Evolutionary conservation across 2,113 vertebrate species (phyloP), one percentile per base, ranked within the genome.

Genomic region (Pica pica): DNA sequence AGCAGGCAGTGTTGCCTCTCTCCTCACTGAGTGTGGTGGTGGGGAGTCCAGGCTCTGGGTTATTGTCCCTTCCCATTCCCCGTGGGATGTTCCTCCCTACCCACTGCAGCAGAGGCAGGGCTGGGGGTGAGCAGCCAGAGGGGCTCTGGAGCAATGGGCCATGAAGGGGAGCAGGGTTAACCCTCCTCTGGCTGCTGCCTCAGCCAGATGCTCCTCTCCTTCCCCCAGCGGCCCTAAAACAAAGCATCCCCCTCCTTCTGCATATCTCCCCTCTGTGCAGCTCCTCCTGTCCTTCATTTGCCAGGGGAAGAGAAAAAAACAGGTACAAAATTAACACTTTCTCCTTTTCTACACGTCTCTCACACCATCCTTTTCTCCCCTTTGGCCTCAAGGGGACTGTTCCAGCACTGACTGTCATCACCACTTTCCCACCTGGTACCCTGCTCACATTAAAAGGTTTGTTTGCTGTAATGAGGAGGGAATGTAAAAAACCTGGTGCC

Each of bases 401-500:
- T 20, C 31, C 11, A 55, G 41, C 41, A 18, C 46, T 63, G 50
- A 5, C 9, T 52, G 67, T 31, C 11, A 24, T 37, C 33, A 37
- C 33, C 28, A 2, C 83, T 74, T 71, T 15, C 33, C 49, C 74
- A 65, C 50, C 79, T 75, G 42, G 6, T 68, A 31, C 60, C 3
- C 4, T 1, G 4, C 71, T 70, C 23, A 18, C 23, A 1, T 55
- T 11, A 9, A 74, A 65, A 59, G 52, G 60, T 71, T 55, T 95
- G 85, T n/a, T 60, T 80, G 63, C 65, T 5, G 11, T 91, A 73
- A 77, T 50, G 67, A n/a, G 5, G 7, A 35, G 90, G 42, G 68
- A 92, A 95, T 90, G 67, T 33, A 20, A 83, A 83, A 90, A 59
- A 76, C n/a, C 88, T 93, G 96, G 60, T 96, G 92, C 63, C 30